Percentiles rank a stretch among this genome's conserved stretches.
Conservation (phyloP, 2,113 vertebrate species). For the Theropithecus gelada region DNA sequence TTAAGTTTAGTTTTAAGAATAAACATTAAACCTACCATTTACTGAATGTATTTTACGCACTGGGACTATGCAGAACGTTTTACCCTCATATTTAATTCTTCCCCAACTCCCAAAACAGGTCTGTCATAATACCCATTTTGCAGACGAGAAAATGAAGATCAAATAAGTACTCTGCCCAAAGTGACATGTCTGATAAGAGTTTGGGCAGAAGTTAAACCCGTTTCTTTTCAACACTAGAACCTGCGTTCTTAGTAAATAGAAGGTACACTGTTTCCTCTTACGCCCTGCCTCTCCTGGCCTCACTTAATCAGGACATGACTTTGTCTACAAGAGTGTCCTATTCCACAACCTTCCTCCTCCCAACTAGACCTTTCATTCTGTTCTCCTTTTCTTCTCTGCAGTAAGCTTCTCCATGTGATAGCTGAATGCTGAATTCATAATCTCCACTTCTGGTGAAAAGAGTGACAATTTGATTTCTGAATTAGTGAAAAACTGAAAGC, state of each 20-base stretch:
- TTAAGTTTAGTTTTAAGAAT: not conserved
- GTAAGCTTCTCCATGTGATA: not conserved
- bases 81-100: not conserved
- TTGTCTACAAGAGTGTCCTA: not conserved
- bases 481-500: not conserved
- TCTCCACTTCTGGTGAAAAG: not conserved
- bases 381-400: not conserved
- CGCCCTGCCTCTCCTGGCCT: not conserved
- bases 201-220: not conserved
- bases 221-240: not conserved
- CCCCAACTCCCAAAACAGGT: not conserved
- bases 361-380: not conserved
- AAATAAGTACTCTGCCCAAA: not conserved
- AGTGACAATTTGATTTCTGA: not conserved
- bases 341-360: not conserved
- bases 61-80: not conserved
- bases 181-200: not conserved
- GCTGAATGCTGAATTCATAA: not conserved
- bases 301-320: fast-evolving
- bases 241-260: not conserved
- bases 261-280: fast-evolving
- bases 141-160: not conserved
- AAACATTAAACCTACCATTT: not conserved
- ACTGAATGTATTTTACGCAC: not conserved
- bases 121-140: not conserved